Conservation (phyloP, 2,113 vertebrate genomes). For the Machaerirhynchus nigripectus region DNA sequence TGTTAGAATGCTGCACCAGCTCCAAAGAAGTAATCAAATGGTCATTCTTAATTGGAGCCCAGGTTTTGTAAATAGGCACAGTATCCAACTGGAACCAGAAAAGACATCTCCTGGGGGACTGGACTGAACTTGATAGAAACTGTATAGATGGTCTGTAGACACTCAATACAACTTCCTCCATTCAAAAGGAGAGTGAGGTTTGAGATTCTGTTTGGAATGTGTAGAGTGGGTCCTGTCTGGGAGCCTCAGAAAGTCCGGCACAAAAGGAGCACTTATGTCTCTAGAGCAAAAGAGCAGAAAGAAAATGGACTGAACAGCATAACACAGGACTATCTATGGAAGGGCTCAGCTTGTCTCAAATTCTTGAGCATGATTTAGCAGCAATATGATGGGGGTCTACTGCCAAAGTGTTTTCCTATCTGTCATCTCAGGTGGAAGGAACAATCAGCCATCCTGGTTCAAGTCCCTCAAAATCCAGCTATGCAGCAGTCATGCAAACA, state of each 20-base stretch:
- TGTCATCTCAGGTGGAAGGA: background rate
- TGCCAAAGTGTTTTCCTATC: background rate
- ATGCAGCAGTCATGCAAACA: background rate
- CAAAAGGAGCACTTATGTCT: background rate
- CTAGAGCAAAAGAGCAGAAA: background rate
- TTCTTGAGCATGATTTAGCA: background rate
- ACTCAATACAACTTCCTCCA: background rate
- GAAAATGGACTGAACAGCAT: background rate
- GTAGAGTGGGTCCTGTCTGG: background rate
- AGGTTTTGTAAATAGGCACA: background rate
- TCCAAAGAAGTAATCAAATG: background rate
- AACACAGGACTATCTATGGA: background rate
- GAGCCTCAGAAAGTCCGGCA: background rate
- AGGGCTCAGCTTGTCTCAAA: background rate
- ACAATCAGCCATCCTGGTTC: fast-evolving
- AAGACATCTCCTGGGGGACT: background rate
- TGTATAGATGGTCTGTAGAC: background rate
- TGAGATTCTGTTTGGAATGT: background rate
- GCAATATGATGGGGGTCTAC: background rate
- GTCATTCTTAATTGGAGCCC: background rate
- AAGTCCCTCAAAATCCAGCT: background rate
- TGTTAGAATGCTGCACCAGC: background rate
- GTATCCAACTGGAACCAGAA: background rate
- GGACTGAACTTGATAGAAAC: background rate
- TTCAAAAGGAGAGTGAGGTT: background rate